Conservation (phyloP, 2,888 invertebrate genomes). For the Pediacus dermestoides region DNA sequence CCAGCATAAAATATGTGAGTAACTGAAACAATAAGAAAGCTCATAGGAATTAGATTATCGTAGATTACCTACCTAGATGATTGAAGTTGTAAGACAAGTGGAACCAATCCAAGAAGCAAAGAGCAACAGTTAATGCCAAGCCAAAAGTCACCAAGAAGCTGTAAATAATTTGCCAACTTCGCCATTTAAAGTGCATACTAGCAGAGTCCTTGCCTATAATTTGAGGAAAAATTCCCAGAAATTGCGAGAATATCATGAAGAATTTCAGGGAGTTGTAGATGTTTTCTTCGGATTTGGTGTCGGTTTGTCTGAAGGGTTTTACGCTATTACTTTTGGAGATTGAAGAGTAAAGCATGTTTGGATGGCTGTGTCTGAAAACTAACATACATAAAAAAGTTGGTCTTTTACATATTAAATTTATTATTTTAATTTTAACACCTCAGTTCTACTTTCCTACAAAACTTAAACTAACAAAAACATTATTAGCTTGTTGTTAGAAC, state of each 20-base stretch:
- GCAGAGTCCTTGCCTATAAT: constrained; percentile 14
- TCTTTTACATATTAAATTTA: too few relatives aligned
- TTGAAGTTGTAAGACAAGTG: constrained; percentile 11
- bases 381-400: too few relatives aligned
- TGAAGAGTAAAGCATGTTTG: too few relatives aligned
- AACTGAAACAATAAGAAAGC: constrained; percentile 12
- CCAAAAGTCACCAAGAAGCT: constrained; percentile 10
- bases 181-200: constrained; percentile 25
- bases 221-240: constrained; percentile 16
- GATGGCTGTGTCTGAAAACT: too few relatives aligned
- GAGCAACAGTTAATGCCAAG: constrained; percentile 10
- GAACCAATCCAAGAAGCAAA: constrained; percentile 15
- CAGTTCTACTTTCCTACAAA: too few relatives aligned
- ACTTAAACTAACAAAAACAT: too few relatives aligned
- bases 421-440: too few relatives aligned
- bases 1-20: constrained; percentile 17
- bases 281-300: too few relatives aligned
- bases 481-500: too few relatives aligned
- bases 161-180: constrained; percentile 21
- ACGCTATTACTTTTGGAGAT: too few relatives aligned
- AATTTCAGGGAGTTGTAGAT: constrained; percentile 19
- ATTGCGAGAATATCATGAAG: constrained; percentile 20
- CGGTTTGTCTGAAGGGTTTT: too few relatives aligned
- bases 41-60: not conserved
- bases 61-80: constrained; percentile 12